Evolutionary conservation across 2,797 vertebrate genomes (phyloP).

Genomic region (Numenius phaeopus): DNA sequence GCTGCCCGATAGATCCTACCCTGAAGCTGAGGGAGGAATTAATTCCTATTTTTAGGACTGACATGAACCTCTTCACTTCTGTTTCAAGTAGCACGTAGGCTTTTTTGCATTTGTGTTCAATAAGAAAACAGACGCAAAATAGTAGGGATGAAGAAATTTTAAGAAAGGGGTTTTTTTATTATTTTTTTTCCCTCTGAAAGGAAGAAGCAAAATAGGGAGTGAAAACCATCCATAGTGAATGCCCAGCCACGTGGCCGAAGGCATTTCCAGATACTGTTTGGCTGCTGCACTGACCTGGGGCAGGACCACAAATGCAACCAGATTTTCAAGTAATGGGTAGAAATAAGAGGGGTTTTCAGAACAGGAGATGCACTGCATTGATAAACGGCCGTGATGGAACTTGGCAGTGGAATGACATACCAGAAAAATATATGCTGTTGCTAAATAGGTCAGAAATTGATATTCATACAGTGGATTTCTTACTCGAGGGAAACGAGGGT

Average conservation of each 20-base stretch:
- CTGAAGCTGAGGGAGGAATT: not conserved
- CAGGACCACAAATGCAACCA: not conserved
- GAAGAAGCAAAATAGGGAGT: not conserved
- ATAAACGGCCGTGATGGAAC: not conserved
- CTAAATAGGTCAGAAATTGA: not conserved
- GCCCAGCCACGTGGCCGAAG: not conserved
- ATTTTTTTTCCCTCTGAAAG: not conserved
- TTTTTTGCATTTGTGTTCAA: not conserved
- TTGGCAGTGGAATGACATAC: not conserved
- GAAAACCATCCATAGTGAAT: rapidly evolving
- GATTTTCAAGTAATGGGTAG: not conserved
- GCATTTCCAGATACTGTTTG: rapidly evolving
- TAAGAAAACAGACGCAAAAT: not conserved
- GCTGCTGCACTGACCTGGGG: rapidly evolving
- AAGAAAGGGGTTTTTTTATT: not conserved
- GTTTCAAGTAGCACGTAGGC: not conserved
- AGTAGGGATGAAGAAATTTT: not conserved
- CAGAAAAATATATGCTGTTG: not conserved
- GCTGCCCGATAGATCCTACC: not conserved
- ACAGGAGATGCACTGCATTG: not conserved
- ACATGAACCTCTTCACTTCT: not conserved
- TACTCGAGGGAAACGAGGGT: rapidly evolving
- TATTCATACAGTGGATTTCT: rapidly evolving
- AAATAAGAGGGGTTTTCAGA: not conserved
- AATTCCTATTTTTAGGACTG: not conserved